These are phyloP conservation scores for Dendroctonus ponderosae DNA, from an alignment of 1,140 invertebrate species.

Conservation along the genomic window DNA sequence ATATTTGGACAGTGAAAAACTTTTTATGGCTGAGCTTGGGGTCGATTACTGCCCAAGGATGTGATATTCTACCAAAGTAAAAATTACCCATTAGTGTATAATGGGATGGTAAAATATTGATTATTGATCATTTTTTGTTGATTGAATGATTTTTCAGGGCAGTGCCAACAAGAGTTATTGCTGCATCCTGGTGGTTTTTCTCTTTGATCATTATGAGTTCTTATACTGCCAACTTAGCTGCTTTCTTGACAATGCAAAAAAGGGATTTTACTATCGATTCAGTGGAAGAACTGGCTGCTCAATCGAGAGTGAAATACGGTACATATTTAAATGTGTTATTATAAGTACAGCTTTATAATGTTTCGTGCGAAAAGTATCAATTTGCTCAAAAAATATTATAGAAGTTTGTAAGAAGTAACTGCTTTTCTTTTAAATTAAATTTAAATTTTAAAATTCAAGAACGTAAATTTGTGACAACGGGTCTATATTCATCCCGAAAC, in stretches of 20 bases:
- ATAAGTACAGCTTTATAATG: too few relatives aligned
- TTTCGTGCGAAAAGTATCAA: too few relatives aligned
- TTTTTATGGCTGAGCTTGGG: conserved; percentile 75
- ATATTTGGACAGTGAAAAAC: conserved; percentile 74
- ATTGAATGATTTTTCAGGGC: too few relatives aligned
- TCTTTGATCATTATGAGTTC: conserved; percentile 92
- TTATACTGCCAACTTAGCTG: conserved; percentile 94
- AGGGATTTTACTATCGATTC: conserved; percentile 79
- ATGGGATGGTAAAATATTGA: not conserved
- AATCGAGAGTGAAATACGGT: conserved; percentile 78
- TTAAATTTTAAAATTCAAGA: too few relatives aligned
- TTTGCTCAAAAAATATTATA: too few relatives aligned
- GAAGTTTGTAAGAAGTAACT: too few relatives aligned
- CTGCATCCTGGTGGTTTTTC: conserved; percentile 95
- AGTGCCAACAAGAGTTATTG: conserved; percentile 72
- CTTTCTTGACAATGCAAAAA: conserved; percentile 86
- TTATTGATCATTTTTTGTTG: conserved; percentile 16
- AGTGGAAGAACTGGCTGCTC: conserved; percentile 85
- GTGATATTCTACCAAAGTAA: conserved; percentile 77
- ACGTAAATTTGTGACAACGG: too few relatives aligned
- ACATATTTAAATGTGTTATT: conserved; percentile 39
- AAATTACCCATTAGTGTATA: conserved; percentile 29
- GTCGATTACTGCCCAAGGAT: conserved; percentile 78
- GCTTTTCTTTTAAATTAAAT: too few relatives aligned
- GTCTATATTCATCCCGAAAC: too few relatives aligned